Conservation (phyloP, 1,140 invertebrate genomes). For the Bactericera cockerelli region DNA sequence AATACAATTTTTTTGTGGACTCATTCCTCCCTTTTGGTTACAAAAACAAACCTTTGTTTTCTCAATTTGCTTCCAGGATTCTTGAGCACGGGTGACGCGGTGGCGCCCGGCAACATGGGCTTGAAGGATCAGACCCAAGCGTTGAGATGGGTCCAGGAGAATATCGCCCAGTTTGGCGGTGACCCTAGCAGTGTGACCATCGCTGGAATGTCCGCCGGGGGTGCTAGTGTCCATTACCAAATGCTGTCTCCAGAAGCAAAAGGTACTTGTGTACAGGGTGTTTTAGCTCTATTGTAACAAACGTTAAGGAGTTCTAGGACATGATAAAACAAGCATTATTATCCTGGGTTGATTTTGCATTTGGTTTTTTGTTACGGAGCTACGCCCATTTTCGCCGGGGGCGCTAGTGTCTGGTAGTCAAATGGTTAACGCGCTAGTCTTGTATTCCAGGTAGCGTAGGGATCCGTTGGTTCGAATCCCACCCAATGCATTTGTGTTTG, state of each 20-base stretch:
- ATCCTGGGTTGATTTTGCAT: neutral
- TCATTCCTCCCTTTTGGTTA: too few relatives aligned
- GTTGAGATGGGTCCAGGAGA: constrained; percentile 41
- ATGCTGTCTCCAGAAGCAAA: constrained; percentile 33
- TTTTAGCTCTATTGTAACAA: too few relatives aligned
- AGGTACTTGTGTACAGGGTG: constrained; percentile 11
- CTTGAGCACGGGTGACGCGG: constrained; percentile 33
- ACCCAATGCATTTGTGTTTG: too few relatives aligned
- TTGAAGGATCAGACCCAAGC: constrained; percentile 43
- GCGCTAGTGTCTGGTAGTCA: too few relatives aligned
- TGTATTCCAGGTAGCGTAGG: neutral
- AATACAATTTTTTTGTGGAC: too few relatives aligned
- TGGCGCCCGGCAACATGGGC: constrained; percentile 42
- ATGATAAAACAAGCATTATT: constrained; percentile 10
- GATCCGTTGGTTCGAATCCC: too few relatives aligned
- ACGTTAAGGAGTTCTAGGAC: too few relatives aligned
- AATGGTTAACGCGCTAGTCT: neutral
- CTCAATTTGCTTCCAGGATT: constrained; percentile 32
- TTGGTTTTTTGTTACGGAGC: neutral
- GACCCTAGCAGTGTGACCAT: constrained; percentile 38
- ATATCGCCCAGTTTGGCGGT: constrained; percentile 40
- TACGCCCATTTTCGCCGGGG: neutral
- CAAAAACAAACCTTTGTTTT: too few relatives aligned
- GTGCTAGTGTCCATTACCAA: constrained; percentile 44
- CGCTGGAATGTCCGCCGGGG: constrained; percentile 39